Base-by-base conservation (phyloP, 2,797 vertebrate genomes). In the Chloroceryle amazona region DNA sequence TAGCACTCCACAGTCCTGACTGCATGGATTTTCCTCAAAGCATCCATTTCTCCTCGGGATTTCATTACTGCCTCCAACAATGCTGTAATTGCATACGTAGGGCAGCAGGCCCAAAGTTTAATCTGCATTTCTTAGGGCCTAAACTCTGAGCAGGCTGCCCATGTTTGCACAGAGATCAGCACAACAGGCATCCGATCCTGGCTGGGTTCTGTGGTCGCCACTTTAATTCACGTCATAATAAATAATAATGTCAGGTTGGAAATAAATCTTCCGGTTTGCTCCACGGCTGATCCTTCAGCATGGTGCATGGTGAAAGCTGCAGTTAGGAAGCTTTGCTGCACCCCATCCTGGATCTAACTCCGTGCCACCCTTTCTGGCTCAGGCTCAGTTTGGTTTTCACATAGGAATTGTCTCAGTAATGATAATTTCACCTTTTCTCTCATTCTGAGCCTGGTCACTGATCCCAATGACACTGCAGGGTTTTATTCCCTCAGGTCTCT, bases 181-280 rank as follows among this genome's bases (percentile, higher is more conserved):
- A 82, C 60, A 76, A 93, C 74, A 76, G 39, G 55, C 87, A 84
- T 44, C 49, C 58, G 65, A 54, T 37, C 55, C 85, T 86, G 94
- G 87, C 74, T 82, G 60, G 17, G 12, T 65, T 95, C 86, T 87
- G 63, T 25, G 4, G 78, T 65, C 2, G 1, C 67, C 73, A 67
- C 80, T 94, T 75, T 96, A 80, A 93, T 93, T 96, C 81, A 51
- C 89, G 60, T 60, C 44, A 46, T 78, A 70, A 93, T 84, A 94
- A 94, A 94, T 81, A 88, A 90, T 26, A 71, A 63, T 31, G 88
- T 70, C 96, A 84, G 14, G 17, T 25, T 85, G 76, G 60, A 90
- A 90, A 92, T 93, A 81, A 90, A 81, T 82, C 66, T 79, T 29
- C 42, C 39, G 10, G 47, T 90, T 95, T 11, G 23, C 76, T 89